Percentiles rank a stretch among this genome's conserved stretches.
These are phyloP conservation scores for Ptiloglossa arizonensis DNA, from an alignment of 1,140 invertebrate species.

Conservation along the genomic window DNA sequence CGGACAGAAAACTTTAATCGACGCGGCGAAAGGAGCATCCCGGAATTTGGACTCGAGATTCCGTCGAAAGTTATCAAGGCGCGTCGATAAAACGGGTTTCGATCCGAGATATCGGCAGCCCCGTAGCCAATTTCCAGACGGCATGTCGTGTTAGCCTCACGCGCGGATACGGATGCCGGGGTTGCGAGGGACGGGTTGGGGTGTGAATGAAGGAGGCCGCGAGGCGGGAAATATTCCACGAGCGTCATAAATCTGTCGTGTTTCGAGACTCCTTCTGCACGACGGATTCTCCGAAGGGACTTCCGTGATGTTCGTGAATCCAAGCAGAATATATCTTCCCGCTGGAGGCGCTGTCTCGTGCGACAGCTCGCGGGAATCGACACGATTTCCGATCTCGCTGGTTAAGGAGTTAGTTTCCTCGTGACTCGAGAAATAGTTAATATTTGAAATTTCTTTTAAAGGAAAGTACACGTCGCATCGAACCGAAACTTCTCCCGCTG, in stretches of 20 bases:
- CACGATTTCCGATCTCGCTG: slow-evolving; percentile 1
- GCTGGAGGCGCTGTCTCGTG: neutral
- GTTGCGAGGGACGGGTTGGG: neutral
- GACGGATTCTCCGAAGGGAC: neutral
- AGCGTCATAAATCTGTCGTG: slow-evolving; percentile 34
- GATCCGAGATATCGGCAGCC: neutral
- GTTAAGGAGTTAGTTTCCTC: too few species aligned
- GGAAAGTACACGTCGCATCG: too few species aligned
- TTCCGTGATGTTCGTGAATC: neutral
- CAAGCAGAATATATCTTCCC: neutral
- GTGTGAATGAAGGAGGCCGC: neutral
- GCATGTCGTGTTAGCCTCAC: neutral
- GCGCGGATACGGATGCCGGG: neutral
- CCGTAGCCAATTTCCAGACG: slow-evolving; percentile 11
- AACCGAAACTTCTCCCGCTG: too few species aligned
- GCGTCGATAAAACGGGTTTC: slow-evolving; percentile 11
- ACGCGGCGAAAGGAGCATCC: neutral
- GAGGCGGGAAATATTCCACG: slow-evolving; percentile 6
- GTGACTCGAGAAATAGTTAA: too few species aligned
- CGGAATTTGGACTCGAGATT: neutral
- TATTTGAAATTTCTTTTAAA: too few species aligned
- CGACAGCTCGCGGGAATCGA: neutral
- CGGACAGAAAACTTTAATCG: neutral
- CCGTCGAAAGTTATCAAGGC: neutral
- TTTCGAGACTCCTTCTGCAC: slow-evolving; percentile 1